phyloP scores from a whole-genome alignment of 2,113 vertebrate species.

The Baryphthengus martii region DNA sequence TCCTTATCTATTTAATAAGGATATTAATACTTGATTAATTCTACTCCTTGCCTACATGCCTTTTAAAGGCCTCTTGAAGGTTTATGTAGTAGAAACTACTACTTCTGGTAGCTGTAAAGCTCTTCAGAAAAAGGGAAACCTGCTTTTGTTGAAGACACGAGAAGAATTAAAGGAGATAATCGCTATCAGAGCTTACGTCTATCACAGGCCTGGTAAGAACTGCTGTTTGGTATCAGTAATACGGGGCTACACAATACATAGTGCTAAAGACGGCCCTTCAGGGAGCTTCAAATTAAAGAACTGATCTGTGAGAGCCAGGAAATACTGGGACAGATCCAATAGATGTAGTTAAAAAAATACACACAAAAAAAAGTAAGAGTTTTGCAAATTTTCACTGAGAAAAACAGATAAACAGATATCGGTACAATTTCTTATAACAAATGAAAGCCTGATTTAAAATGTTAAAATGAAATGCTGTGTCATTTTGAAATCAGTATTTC shows the following conservation, averaged over 20 bases:
- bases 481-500: background rate
- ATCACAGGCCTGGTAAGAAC: background rate
- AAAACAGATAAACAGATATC: background rate
- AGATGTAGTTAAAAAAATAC: background rate
- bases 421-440: background rate
- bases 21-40: slow-evolving; percentile 31
- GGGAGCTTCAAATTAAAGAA: background rate
- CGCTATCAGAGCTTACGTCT: accelerated
- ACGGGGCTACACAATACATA: background rate
- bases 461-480: background rate
- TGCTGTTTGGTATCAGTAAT: background rate
- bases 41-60: background rate
- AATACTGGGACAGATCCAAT: background rate
- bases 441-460: background rate
- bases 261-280: background rate
- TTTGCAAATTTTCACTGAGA: background rate
- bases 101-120: background rate
- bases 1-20: slow-evolving; percentile 49
- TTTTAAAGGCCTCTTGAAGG: background rate
- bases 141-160: background rate
- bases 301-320: background rate
- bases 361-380: background rate
- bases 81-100: background rate
- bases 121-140: background rate
- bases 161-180: background rate